phyloP scores from a whole-genome alignment of 2,113 vertebrate genomes.

The Oreochromis tanganicae region DNA sequence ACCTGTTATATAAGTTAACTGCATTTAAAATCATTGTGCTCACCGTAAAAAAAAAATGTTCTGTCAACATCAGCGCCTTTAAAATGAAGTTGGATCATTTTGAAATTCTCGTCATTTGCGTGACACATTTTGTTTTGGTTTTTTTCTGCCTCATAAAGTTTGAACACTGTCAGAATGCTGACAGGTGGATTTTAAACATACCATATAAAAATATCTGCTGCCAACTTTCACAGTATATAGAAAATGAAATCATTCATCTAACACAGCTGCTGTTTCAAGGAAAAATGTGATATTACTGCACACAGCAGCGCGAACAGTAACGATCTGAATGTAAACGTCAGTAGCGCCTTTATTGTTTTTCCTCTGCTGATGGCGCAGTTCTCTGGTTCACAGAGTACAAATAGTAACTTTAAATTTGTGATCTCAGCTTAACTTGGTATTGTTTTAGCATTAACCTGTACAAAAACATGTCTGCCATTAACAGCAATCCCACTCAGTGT shows the following conservation, averaged over 20 bases:
- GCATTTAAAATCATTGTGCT: background rate
- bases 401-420: background rate
- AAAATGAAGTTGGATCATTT: background rate
- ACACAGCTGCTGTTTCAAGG: background rate
- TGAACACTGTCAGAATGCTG: background rate
- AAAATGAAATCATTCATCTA: background rate
- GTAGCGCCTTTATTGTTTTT: background rate
- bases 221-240: background rate
- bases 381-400: background rate
- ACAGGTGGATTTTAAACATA: background rate
- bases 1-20: background rate
- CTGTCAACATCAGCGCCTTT: background rate
- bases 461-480: background rate
- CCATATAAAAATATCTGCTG: background rate
- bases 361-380: background rate
- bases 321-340: background rate
- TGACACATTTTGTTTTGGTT: background rate
- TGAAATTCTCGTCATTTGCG: background rate
- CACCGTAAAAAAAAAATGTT: background rate
- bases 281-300: background rate
- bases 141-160: background rate
- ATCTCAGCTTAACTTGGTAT: background rate
- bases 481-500: background rate
- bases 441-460: background rate
- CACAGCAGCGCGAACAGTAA: background rate